These are phyloP conservation scores for Tholera decimalis DNA, from an alignment of 2,888 invertebrate genomes.

Conservation along the genomic window DNA sequence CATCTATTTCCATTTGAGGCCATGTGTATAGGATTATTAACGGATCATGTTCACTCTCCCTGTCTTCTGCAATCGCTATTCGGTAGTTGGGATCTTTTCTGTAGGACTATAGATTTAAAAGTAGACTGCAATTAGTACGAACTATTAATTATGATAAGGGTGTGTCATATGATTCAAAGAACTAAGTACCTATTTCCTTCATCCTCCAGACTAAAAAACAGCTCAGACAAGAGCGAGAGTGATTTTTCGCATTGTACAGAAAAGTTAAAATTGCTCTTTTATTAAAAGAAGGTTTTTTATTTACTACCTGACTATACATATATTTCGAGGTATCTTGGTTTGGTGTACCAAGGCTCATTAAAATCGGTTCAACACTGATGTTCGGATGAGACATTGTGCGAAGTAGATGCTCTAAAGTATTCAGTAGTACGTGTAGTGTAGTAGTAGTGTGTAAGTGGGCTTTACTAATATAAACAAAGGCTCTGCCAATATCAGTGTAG, in stretches of 20 bases:
- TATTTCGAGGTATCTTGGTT: too few species aligned
- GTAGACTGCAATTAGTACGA: conserved; percentile 11
- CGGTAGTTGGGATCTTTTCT: conserved; percentile 88
- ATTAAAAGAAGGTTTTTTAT: too few species aligned
- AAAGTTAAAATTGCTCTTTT: too few species aligned
- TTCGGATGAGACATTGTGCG: too few species aligned
- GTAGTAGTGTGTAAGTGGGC: background rate
- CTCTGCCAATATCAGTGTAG: background rate
- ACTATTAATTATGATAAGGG: background rate
- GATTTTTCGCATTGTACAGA: too few species aligned
- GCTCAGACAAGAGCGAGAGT: too few species aligned
- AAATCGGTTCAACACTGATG: too few species aligned
- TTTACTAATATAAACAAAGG: background rate
- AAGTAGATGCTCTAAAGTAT: too few species aligned
- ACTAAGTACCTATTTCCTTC: background rate
- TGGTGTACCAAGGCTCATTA: too few species aligned
- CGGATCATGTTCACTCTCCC: conserved; percentile 91
- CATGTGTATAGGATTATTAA: conserved; percentile 96
- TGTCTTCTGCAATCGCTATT: conserved; percentile 96
- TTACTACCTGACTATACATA: too few species aligned
- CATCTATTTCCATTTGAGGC: conserved; percentile 95
- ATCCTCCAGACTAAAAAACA: background rate
- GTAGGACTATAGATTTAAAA: conserved; percentile 76
- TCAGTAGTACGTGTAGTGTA: background rate
- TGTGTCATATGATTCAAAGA: background rate